Percentiles rank a stretch among this genome's conserved stretches.
phyloP scores from a whole-genome alignment of 2,113 vertebrate genomes.

The Anser brachyrhynchus region DNA sequence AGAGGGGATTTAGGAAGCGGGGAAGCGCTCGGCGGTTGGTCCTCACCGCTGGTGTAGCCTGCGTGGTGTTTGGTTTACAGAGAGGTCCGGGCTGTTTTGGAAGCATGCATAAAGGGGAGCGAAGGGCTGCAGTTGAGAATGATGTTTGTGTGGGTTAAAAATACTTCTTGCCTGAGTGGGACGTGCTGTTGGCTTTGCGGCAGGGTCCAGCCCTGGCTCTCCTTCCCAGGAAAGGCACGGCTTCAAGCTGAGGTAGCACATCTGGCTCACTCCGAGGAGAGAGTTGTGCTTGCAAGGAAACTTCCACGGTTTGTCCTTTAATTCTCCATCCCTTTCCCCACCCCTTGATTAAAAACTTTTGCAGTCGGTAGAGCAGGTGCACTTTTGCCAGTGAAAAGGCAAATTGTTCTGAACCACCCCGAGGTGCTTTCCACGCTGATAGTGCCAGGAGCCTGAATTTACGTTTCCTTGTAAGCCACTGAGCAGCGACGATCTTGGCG shows the following conservation, averaged over 20 bases:
- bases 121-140: constrained; percentile 15
- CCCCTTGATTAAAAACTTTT: not conserved
- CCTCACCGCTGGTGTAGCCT: not conserved
- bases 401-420: not conserved
- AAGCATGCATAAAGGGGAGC: not conserved
- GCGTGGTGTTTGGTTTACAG: not conserved
- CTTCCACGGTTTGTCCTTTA: not conserved
- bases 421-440: not conserved
- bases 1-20: not conserved
- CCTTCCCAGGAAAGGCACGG: not conserved
- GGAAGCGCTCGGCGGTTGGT: not conserved
- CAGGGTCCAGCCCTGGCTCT: not conserved
- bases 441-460: not conserved
- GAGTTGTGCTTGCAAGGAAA: not conserved
- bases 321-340: rapidly evolving
- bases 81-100: not conserved
- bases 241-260: not conserved
- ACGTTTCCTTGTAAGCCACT: not conserved
- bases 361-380: not conserved
- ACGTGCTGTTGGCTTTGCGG: not conserved
- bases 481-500: rapidly evolving
- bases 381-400: not conserved
- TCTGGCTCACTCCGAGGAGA: not conserved
- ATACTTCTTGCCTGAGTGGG: not conserved
- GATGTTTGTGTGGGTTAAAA: not conserved